Percentiles rank a stretch among this genome's conserved stretches.
phyloP scores from a whole-genome alignment of 2,888 invertebrate genomes.

The Furcula furcula region DNA sequence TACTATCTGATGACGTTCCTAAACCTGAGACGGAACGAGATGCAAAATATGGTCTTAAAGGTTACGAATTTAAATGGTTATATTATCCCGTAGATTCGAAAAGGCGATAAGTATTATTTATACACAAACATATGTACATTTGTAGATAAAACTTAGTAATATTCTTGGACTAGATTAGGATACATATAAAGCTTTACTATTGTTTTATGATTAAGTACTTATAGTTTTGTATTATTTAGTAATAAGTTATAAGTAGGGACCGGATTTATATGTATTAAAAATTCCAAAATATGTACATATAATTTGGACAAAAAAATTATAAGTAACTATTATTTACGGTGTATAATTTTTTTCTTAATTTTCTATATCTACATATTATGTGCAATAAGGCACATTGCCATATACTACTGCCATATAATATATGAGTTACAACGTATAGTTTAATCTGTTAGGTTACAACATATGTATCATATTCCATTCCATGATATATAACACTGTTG shows the following conservation, averaged over 20 bases:
- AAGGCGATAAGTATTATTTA: constrained; percentile 24
- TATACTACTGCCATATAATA: constrained; percentile 18
- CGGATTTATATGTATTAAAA: too few relatives aligned
- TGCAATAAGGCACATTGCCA: constrained; percentile 22
- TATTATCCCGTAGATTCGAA: constrained; percentile 63
- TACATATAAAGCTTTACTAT: constrained; percentile 6
- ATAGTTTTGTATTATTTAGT: constrained; percentile 5
- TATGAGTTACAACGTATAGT: too few relatives aligned
- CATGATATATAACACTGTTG: too few relatives aligned
- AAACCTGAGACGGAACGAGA: constrained; percentile 84
- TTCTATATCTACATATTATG: too few relatives aligned
- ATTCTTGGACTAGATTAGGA: too few relatives aligned
- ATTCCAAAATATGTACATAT: background rate
- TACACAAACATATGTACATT: too few relatives aligned
- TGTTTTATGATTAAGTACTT: constrained; percentile 4
- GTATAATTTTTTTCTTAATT: too few relatives aligned
- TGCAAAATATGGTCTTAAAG: constrained; percentile 84
- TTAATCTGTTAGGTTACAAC: too few relatives aligned
- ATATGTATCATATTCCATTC: too few relatives aligned
- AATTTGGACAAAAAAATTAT: too few relatives aligned
- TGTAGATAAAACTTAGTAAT: too few relatives aligned
- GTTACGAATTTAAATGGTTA: constrained; percentile 89
- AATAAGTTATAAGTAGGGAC: constrained; percentile 16
- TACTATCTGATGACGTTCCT: constrained; percentile 83
- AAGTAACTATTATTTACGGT: too few relatives aligned